Base-by-base conservation (phyloP, 2,888 invertebrate genomes). In the Stenodema calcarata region DNA sequence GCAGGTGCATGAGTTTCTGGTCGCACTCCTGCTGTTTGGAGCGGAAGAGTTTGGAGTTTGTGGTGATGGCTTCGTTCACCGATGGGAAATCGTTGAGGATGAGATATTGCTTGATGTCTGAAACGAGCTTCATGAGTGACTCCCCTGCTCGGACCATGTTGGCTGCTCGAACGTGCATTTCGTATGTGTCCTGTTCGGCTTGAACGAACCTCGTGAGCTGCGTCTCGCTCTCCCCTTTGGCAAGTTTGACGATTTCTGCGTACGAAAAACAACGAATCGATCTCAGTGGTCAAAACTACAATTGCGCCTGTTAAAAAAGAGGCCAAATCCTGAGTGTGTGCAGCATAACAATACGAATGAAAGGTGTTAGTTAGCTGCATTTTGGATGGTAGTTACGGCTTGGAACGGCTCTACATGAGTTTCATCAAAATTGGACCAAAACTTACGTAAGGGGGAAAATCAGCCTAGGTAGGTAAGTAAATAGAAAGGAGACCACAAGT, bases 41-140 rank as follows among this genome's bases (percentile, higher is more conserved):
- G 86, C 97, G 94, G 90, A 97, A 98, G 14, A 97, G 91, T 91
- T 96, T 96, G 0, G 97, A 97, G 91, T 98, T 98, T 89, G 96
- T 95, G n/a, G 96, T 95, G 88, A 99, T 99, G 0, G 98, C 97
- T 90, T 99, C 98, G 91, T 99, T 99, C 0, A 99, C 97, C 0
- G 98, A 98, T 73, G 98, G 98, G 91, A 99, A 99, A 92, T 99
- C 99, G 91, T 99, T 99, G 27, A 99, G 93, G 90, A 99, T 98
- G 73, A 99, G 92, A 91, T 99, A 99, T 91, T 99, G 99, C 90
- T 99, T 99, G 88, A 99, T 97, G 91, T 99, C 99, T 0, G 98
- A 97, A 0, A 99, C 98, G 41, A 99, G 92, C 91, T 99, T 99
- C 96, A 98, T 97, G 30, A 99, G 91, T 0, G 98, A 98, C 92